These are phyloP conservation scores for Monodelphis domestica DNA, from an alignment of 2,797 vertebrate genomes.

Conservation along the genomic window DNA sequence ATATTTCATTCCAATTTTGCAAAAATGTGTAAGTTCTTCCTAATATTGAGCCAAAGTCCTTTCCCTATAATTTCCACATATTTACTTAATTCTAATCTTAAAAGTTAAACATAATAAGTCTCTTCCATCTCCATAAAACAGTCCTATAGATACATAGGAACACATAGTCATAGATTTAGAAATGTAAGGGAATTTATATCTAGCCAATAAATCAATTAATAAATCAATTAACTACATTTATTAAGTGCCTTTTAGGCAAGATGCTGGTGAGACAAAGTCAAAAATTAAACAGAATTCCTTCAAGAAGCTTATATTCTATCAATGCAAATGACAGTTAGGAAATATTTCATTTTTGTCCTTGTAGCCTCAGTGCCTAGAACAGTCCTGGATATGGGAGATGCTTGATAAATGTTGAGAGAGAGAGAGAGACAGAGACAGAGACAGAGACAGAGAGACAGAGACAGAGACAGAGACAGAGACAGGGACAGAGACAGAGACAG, in stretches of 20 bases:
- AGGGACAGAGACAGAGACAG: background rate
- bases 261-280: background rate
- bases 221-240: too few relatives aligned
- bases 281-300: background rate
- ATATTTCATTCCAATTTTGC: background rate
- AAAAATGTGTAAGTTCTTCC: background rate
- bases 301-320: background rate
- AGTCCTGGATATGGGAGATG: background rate
- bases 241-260: background rate
- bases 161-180: background rate
- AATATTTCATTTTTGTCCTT: background rate
- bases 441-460: background rate
- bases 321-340: background rate
- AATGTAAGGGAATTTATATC: background rate
- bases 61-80: background rate
- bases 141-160: background rate
- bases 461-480: background rate
- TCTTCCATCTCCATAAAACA: background rate
- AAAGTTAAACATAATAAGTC: background rate
- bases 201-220: background rate
- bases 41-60: background rate
- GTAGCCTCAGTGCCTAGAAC: background rate
- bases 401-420: background rate
- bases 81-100: background rate
- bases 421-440: background rate